Conservation (phyloP, 35 echinoderm and acorn worm species). For the Amphiura filiformis region DNA sequence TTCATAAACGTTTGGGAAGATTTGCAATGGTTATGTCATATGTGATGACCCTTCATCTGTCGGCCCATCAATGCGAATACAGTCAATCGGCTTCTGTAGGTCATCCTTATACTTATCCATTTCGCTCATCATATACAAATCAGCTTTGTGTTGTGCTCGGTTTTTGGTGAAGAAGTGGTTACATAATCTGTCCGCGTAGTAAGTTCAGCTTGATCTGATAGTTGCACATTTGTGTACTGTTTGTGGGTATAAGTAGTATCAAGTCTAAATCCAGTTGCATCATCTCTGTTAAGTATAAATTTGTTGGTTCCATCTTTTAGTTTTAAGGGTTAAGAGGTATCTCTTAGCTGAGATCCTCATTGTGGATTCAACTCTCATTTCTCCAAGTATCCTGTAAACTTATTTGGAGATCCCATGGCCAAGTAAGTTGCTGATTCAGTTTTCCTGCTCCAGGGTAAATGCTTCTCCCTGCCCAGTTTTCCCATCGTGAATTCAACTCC, state of each 20-base stretch:
- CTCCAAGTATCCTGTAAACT: too few relatives aligned
- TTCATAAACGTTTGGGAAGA: too few relatives aligned
- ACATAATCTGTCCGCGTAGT: slow-evolving; percentile 54
- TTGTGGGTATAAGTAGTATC: slow-evolving; percentile 55
- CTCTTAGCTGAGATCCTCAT: too few relatives aligned
- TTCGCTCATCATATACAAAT: slow-evolving; percentile 32
- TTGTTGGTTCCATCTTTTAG: slow-evolving; percentile 42
- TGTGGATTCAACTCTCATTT: too few relatives aligned
- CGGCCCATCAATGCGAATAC: slow-evolving; percentile 47
- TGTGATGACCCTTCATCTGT: slow-evolving; percentile 42
- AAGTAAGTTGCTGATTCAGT: too few relatives aligned
- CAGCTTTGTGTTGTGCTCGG: slow-evolving; percentile 44
- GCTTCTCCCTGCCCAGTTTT: not conserved
- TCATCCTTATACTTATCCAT: slow-evolving; percentile 9
- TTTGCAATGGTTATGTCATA: slow-evolving; percentile 38
- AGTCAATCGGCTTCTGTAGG: slow-evolving; percentile 32
- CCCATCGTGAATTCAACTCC: slow-evolving; percentile 50
- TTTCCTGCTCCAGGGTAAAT: not conserved
- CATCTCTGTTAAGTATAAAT: slow-evolving; percentile 31
- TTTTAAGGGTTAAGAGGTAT: too few relatives aligned
- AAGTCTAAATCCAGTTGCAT: slow-evolving; percentile 36
- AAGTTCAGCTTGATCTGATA: slow-evolving; percentile 26
- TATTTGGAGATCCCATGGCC: too few relatives aligned
- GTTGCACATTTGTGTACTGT: slow-evolving; percentile 21
- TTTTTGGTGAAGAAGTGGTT: slow-evolving; percentile 25